These are phyloP conservation scores for Oryzias melastigma DNA, from an alignment of 2,113 vertebrate species.

Conservation along the genomic window DNA sequence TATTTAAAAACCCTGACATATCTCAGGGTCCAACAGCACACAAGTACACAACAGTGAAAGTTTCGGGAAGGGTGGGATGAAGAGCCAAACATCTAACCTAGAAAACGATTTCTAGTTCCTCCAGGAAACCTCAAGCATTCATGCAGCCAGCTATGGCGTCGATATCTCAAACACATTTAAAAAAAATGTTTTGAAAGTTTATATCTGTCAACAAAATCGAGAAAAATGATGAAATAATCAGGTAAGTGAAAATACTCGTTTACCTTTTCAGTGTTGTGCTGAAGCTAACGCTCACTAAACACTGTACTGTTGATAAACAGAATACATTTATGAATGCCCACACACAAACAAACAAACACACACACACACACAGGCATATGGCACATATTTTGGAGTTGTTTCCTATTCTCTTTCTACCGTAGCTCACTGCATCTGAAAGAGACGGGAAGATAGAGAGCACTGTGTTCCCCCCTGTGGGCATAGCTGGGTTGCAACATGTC, in stretches of 20 bases:
- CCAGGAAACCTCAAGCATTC: background rate
- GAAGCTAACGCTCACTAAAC: constrained; percentile 30
- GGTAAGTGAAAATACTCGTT: background rate
- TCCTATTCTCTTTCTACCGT: constrained; percentile 71
- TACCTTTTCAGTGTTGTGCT: constrained; percentile 21
- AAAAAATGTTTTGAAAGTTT: no score
- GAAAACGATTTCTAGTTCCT: background rate
- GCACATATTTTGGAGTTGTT: constrained; percentile 56
- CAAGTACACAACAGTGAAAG: background rate
- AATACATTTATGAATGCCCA: constrained; percentile 41
- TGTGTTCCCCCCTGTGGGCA: constrained; percentile 58
- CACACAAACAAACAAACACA: constrained; percentile 20
- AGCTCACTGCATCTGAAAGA: constrained; percentile 60
- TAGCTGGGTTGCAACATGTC: constrained; percentile 64
- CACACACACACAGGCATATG: constrained; percentile 47
- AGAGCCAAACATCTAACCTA: background rate
- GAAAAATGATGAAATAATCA: background rate
- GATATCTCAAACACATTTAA: background rate
- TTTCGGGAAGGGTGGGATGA: background rate
- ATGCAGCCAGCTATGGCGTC: background rate
- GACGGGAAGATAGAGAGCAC: constrained; percentile 49
- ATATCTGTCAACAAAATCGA: background rate
- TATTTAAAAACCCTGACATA: background rate
- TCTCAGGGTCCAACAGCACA: constrained; percentile 3
- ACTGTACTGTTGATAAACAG: constrained; percentile 41